phyloP scores from a whole-genome alignment of 2,888 invertebrate species.

The Drosophila trichaetosa region DNA sequence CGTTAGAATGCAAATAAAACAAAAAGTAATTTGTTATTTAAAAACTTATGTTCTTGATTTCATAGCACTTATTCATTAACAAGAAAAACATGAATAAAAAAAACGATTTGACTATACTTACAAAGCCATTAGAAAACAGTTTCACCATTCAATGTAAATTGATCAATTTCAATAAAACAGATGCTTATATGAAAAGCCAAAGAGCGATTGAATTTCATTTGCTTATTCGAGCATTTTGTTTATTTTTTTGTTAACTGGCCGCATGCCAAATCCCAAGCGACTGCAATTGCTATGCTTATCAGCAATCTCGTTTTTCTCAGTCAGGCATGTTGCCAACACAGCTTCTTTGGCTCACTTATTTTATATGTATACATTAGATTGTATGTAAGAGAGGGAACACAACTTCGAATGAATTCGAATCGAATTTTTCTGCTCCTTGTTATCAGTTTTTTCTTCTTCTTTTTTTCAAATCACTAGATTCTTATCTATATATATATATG shows the following conservation, averaged over 20 bases:
- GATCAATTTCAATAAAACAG: background rate
- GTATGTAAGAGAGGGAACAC: background rate
- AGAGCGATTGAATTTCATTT: background rate
- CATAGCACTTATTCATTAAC: background rate
- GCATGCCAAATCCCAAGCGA: background rate
- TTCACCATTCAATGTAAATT: background rate
- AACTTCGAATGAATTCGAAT: background rate
- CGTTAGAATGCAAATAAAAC: background rate
- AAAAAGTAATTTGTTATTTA: background rate
- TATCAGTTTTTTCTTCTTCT: background rate
- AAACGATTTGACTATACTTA: background rate
- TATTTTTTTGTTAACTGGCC: background rate
- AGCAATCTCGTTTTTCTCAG: background rate
- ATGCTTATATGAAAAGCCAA: background rate
- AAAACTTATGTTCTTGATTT: background rate
- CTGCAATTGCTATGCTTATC: background rate
- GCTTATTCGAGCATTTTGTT: background rate
- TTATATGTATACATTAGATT: background rate
- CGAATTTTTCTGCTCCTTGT: background rate
- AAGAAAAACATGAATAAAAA: background rate
- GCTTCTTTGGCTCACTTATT: background rate
- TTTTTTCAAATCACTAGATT: background rate
- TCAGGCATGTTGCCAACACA: background rate
- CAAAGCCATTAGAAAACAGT: background rate
- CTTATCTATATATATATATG: background rate